Evolutionary conservation across 2,113 vertebrate genomes (phyloP).

Genomic region (Sceloporus undulatus): DNA sequence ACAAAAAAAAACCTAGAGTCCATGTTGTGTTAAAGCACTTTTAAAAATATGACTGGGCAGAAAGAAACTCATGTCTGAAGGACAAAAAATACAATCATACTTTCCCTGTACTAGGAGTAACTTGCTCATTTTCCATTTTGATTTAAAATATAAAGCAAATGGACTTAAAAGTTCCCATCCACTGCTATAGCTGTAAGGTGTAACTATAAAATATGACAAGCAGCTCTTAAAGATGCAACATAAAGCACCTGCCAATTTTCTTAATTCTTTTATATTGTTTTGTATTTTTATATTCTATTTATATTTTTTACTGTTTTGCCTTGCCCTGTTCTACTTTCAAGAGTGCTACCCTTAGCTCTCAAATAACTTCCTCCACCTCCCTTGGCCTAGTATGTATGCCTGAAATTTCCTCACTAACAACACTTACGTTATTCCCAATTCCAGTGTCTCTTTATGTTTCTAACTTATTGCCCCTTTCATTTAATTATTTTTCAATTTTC

Average conservation of each 20-base stretch:
- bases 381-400: not conserved
- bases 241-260: not conserved
- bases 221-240: not conserved
- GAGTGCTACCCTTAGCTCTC: not conserved
- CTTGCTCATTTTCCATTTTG: not conserved
- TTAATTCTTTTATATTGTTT: not conserved
- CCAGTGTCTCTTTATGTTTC: not conserved
- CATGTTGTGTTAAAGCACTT: not conserved
- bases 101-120: not conserved
- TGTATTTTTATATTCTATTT: no score
- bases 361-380: not conserved
- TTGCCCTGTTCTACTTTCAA: not conserved
- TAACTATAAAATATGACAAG: not conserved
- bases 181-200: not conserved
- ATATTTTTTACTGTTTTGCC: not conserved
- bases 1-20: no score
- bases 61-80: not conserved
- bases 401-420: not conserved
- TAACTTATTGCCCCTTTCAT: not conserved
- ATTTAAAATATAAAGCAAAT: not conserved
- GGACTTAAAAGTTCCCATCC: not conserved
- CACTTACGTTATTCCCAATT: not conserved
- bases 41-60: not conserved
- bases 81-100: no score
- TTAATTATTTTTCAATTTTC: not conserved